Evolutionary conservation across 2,888 invertebrate genomes (phyloP), one percentile per base, ranked within the genome.

Genomic region (Argynnis bischoffii): DNA sequence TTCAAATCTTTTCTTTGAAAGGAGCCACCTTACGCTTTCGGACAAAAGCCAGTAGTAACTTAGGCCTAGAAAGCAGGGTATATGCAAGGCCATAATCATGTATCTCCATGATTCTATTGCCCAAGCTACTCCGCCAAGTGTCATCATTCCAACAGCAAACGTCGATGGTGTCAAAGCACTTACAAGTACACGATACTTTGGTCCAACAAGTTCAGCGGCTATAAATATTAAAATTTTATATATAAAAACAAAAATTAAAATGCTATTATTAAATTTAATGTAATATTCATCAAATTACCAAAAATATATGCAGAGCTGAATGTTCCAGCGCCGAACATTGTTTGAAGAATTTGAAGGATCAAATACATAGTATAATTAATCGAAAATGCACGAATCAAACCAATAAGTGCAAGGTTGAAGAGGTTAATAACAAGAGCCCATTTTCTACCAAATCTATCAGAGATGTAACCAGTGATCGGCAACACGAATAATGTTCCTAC

Each of bases 21-120:
- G 84, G 26, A 97, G 90, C 97, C 97, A 97, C 73, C 97, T 93
- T 18, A 96, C 93, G 54, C 96, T 96, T 86, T 96, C 96, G 0
- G 83, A 76, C 13, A 90, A 74, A n/a, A 95, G 75, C 94, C 95
- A 95, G 75, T 95, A 94, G 80, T 96, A 95, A 6, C 92, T 79
- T 55, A 97, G 79, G 66, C 96, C 90, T 0, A 96, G 80, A 67
- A 96, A 86, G 35, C 95, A 94, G 0, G 97, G 97, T 0, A 94
- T 90, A 78, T 96, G 96, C 26, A 96, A 84, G 0, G 95, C 88
- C 75, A 95, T 90, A 56, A 96, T 92, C 73, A 95, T 86, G 73
- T 92, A 87, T 72, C 95, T 93, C 97, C 97, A 97, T 64, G 95
- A 93, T 72, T 94, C 93, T 3, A 94, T 87, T 69, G 90, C 82